phyloP scores from a whole-genome alignment of 2,888 invertebrate genomes.

The Agriopis aurantiaria region DNA sequence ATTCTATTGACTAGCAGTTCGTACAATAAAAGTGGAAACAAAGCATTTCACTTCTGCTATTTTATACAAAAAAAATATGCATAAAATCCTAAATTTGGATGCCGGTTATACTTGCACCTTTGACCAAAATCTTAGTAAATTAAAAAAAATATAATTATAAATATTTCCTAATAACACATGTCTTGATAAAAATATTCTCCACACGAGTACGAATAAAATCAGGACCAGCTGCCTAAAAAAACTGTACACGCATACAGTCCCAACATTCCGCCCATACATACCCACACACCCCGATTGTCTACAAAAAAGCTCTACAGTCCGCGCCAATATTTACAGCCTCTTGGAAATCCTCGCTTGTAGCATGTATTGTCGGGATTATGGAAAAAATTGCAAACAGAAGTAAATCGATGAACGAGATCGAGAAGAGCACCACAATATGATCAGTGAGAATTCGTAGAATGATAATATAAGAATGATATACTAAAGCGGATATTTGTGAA shows the following conservation, averaged over 20 bases:
- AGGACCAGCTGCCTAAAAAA: constrained; percentile 25
- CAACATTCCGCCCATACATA: constrained; percentile 46
- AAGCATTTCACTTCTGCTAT: too few relatives aligned
- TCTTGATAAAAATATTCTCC: background rate
- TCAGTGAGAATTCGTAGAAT: too few relatives aligned
- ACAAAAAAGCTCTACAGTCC: constrained; percentile 33
- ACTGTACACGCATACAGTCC: constrained; percentile 17
- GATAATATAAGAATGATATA: too few relatives aligned
- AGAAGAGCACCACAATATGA: too few relatives aligned
- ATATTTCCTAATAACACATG: background rate
- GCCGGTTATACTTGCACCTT: too few relatives aligned
- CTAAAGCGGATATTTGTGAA: too few relatives aligned
- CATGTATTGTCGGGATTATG: background rate
- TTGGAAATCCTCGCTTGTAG: background rate
- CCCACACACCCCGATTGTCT: constrained; percentile 11
- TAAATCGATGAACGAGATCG: too few relatives aligned
- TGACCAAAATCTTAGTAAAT: too few relatives aligned
- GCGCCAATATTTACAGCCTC: background rate
- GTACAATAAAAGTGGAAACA: too few relatives aligned
- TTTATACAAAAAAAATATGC: too few relatives aligned
- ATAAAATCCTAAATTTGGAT: too few relatives aligned
- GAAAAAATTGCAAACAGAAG: background rate
- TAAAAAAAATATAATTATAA: background rate
- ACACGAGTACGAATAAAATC: constrained; percentile 17
- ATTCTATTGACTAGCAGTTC: too few relatives aligned